These are phyloP conservation scores for Xenopus petersii DNA, from an alignment of 2,797 vertebrate genomes.

Conservation along the genomic window DNA sequence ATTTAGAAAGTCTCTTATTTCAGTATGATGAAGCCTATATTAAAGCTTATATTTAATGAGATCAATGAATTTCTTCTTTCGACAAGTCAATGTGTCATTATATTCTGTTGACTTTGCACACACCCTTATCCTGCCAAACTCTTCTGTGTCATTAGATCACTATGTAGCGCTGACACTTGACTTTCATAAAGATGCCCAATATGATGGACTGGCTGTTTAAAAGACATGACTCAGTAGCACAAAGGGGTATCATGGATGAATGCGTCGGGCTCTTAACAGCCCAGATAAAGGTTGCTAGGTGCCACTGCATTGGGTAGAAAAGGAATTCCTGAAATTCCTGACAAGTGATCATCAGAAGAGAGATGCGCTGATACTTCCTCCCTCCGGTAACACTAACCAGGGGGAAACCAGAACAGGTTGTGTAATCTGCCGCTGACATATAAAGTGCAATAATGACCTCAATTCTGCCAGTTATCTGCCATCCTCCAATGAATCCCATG, in stretches of 20 bases:
- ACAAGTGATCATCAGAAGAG: constrained; percentile 13
- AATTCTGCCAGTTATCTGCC: constrained; percentile 1
- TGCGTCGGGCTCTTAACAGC: constrained; percentile 1
- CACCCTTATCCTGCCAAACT: no score
- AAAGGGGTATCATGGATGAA: neutral
- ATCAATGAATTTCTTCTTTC: no score
- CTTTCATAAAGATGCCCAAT: no score
- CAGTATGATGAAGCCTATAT: no score
- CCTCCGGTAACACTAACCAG: constrained; percentile 11
- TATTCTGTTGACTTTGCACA: no score
- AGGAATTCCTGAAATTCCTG: constrained; percentile 18
- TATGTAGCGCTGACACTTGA: no score
- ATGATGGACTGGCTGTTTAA: no score
- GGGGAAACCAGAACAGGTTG: constrained; percentile 35
- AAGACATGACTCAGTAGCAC: neutral
- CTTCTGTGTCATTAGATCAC: no score
- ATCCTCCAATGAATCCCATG: constrained; percentile 4
- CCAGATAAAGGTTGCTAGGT: constrained; percentile 17
- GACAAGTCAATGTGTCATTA: no score
- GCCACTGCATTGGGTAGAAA: constrained; percentile 12
- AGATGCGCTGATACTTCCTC: constrained; percentile 28
- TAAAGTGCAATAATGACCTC: constrained; percentile 22
- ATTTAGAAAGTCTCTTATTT: no score
- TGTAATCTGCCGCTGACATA: constrained; percentile 29
- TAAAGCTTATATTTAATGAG: no score